Evolutionary conservation across 2,888 invertebrate species (phyloP).

Genomic region (Chymomyza amoena): DNA sequence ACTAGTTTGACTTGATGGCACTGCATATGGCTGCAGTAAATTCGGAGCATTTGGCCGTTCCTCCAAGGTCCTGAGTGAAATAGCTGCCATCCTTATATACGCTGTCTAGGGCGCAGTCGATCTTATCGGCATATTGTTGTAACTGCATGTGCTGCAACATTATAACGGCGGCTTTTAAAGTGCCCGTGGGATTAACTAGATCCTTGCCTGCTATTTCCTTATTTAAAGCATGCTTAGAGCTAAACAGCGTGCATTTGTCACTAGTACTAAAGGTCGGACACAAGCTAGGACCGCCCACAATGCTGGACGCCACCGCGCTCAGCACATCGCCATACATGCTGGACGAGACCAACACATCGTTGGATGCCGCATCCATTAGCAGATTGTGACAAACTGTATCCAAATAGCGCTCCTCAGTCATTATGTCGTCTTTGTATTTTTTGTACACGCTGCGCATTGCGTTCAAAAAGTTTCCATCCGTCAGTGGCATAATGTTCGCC

Average conservation of each 20-base stretch:
- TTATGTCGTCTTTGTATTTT: conserved; percentile 90
- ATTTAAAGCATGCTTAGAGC: conserved; percentile 97
- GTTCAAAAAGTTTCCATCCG: conserved; percentile 93
- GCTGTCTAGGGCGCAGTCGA: conserved; percentile 89
- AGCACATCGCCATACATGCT: conserved; percentile 99
- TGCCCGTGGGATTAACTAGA: conserved; percentile 92
- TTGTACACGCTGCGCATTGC: conserved; percentile 91
- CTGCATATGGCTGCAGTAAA: conserved; percentile 89
- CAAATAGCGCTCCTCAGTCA: conserved; percentile 97
- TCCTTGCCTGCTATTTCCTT: conserved; percentile 95
- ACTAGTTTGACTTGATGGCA: not conserved
- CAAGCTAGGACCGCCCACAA: conserved; percentile 97
- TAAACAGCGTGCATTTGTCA: conserved; percentile 85
- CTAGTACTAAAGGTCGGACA: conserved; percentile 94
- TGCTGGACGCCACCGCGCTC: conserved; percentile 95
- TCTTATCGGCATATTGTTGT: conserved; percentile 87
- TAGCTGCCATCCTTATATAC: conserved; percentile 91
- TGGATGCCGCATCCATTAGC: conserved; percentile 31
- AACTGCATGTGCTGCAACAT: conserved; percentile 94
- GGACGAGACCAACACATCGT: conserved; percentile 97
- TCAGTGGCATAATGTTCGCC: conserved; percentile 99
- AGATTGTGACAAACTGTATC: conserved; percentile 82
- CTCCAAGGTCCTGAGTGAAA: conserved; percentile 94
- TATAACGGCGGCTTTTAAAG: conserved; percentile 94
- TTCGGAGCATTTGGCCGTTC: conserved; percentile 88